Evolutionary conservation across 1,140 invertebrate genomes (phyloP).

Genomic region (Helicoverpa zea): DNA sequence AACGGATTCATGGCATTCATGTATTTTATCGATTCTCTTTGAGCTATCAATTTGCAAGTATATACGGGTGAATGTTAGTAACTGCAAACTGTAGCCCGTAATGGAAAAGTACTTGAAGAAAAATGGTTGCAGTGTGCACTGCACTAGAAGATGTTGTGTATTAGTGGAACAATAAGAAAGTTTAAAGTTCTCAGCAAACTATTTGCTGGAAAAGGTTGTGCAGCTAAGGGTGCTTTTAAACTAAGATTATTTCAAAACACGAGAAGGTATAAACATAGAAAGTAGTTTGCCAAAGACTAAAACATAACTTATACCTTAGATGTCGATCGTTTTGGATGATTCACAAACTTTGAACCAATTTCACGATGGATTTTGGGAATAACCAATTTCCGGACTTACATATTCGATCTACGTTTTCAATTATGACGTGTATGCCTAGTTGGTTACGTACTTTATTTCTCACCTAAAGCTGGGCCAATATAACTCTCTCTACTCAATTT

Average conservation of each 20-base stretch:
- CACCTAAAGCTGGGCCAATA: slow-evolving; percentile 58
- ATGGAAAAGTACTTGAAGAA: slow-evolving; percentile 34
- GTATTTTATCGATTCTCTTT: slow-evolving; percentile 47
- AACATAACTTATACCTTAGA: no score
- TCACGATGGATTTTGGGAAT: no score
- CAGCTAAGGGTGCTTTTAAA: background rate
- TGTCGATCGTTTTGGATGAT: no score
- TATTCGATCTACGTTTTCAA: background rate
- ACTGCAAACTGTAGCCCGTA: slow-evolving; percentile 19
- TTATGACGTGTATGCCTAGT: background rate
- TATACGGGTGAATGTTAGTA: background rate
- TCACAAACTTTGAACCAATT: no score
- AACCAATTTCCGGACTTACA: no score
- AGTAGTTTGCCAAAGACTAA: no score
- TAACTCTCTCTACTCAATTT: slow-evolving; percentile 65
- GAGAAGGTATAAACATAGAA: no score
- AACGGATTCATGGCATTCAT: slow-evolving; percentile 7
- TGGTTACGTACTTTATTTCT: background rate
- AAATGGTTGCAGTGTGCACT: slow-evolving; percentile 23
- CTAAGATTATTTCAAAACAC: no score
- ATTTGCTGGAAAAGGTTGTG: background rate
- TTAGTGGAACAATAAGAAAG: slow-evolving; percentile 19
- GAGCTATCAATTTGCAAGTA: slow-evolving; percentile 40
- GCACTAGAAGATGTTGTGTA: slow-evolving; percentile 8
- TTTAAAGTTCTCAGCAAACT: slow-evolving; percentile 8